Evolutionary conservation across 30 jellyfish, hydroid and myxozoan genomes (phyloP).

Genomic region (Nemopilema nomurai): DNA sequence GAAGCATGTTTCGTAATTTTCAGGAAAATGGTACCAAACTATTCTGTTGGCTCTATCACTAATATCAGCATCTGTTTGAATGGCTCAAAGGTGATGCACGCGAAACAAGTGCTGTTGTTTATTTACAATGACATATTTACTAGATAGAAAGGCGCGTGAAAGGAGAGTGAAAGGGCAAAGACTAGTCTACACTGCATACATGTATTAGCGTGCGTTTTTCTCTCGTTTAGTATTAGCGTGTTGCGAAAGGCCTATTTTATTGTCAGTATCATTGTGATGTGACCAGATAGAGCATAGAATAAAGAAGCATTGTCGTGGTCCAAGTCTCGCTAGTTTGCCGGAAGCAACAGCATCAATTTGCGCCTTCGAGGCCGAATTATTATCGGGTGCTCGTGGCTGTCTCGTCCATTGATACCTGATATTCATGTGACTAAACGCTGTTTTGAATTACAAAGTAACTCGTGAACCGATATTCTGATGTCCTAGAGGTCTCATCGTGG

Average conservation of each 20-base stretch:
- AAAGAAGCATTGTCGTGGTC: neutral
- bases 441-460: neutral
- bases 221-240: neutral
- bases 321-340: neutral
- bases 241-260: too few relatives aligned
- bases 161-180: too few relatives aligned
- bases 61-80: too few relatives aligned
- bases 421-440: neutral
- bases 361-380: neutral
- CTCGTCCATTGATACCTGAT: neutral
- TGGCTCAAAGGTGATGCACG: too few relatives aligned
- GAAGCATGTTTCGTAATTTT: too few relatives aligned
- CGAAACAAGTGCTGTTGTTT: too few relatives aligned
- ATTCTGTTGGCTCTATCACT: too few relatives aligned
- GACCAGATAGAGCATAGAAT: too few relatives aligned
- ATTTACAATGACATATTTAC: too few relatives aligned
- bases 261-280: too few relatives aligned
- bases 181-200: too few relatives aligned
- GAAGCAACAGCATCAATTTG: neutral
- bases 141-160: neutral
- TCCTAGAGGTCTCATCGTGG: neutral
- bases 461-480: neutral
- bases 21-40: too few relatives aligned
- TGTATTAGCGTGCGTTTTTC: neutral
- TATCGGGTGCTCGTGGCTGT: neutral